Conservation (phyloP, 2,797 vertebrate genomes). For the Lycodopsis pacificus region DNA sequence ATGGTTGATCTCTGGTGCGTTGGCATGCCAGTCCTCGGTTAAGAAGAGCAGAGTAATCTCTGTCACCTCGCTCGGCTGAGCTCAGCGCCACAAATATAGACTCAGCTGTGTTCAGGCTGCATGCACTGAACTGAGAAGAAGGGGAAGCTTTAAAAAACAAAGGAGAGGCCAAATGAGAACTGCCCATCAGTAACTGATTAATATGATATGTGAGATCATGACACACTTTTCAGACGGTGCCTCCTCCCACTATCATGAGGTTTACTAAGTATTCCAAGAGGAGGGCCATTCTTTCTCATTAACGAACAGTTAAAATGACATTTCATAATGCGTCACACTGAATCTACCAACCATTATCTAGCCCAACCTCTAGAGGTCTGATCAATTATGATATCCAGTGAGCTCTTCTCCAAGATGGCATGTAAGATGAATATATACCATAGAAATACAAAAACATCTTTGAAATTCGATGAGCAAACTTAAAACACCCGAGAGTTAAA, state of each 20-base stretch:
- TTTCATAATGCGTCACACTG: slow-evolving; percentile 41
- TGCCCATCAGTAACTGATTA: slow-evolving; percentile 16
- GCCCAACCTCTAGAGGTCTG: background rate
- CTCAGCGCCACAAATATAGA: slow-evolving; percentile 76
- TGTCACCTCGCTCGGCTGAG: slow-evolving; percentile 66
- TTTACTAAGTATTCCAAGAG: background rate
- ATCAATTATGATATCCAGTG: background rate
- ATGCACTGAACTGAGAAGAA: slow-evolving; percentile 21
- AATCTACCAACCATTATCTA: slow-evolving; percentile 13
- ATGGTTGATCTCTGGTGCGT: slow-evolving; percentile 28
- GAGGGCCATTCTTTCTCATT: background rate
- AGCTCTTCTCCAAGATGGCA: background rate
- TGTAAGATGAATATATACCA: background rate
- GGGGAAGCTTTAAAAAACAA: slow-evolving; percentile 33
- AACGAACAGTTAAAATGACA: slow-evolving; percentile 17
- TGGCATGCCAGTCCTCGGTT: slow-evolving; percentile 54
- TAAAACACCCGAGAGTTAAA: background rate
- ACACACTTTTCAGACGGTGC: slow-evolving; percentile 9
- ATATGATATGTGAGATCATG: slow-evolving; percentile 39
- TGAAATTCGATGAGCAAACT: background rate
- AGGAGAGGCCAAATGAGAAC: slow-evolving; percentile 12
- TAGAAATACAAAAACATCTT: background rate
- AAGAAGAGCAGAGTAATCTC: slow-evolving; percentile 64
- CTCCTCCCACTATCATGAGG: slow-evolving; percentile 18
- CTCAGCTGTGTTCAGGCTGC: slow-evolving; percentile 54